phyloP scores from a whole-genome alignment of 2,113 vertebrate species.

The Prietella phreatophila region DNA sequence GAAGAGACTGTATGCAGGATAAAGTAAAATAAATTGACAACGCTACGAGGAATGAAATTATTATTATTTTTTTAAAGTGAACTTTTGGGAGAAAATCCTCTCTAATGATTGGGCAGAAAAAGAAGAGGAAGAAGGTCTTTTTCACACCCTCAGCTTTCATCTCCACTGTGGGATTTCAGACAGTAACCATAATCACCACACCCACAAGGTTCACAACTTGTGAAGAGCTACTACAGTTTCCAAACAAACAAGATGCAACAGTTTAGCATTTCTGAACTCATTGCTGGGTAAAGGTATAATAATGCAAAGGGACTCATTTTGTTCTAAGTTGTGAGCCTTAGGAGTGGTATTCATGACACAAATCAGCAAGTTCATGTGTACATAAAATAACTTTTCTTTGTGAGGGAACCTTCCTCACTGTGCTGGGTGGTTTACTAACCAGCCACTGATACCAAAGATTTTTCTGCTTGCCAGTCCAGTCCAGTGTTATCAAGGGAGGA shows the following conservation, averaged over 20 bases:
- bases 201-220: background rate
- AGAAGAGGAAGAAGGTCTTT: background rate
- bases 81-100: background rate
- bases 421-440: conserved; percentile 93
- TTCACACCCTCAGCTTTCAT: background rate
- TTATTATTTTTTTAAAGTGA: background rate
- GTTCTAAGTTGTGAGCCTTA: conserved; percentile 5
- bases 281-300: background rate
- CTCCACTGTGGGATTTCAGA: background rate
- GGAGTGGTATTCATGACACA: conserved; percentile 58
- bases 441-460: conserved; percentile 99
- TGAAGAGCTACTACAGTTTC: background rate
- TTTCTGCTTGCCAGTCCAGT: conserved; percentile 89
- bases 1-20: background rate
- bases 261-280: background rate
- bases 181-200: background rate
- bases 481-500: conserved; percentile 51
- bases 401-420: conserved; percentile 95
- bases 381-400: conserved; percentile 73
- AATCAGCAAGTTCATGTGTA: conserved; percentile 57
- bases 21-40: background rate
- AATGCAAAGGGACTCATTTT: background rate
- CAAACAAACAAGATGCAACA: background rate
- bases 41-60: no score
- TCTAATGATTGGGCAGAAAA: background rate